Base-by-base conservation (phyloP, 1,140 invertebrate species). In the Cylas formicarius region DNA sequence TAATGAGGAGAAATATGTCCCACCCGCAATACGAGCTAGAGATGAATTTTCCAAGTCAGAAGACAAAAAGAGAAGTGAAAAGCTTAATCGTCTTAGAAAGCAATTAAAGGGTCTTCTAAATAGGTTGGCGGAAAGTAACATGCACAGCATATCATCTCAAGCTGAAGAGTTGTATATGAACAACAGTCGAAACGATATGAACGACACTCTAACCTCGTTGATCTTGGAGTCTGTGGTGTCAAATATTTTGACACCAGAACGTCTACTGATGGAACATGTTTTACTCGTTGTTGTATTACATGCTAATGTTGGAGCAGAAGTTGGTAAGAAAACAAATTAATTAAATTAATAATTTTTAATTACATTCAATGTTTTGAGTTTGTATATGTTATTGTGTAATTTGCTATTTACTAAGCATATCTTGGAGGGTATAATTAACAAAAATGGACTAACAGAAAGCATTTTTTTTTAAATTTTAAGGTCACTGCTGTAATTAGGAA, bases 231-330 rank as follows among this genome's bases (percentile, higher is more conserved):
- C 84, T 0, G 55, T 88, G 39, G 56, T 91, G 24, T 58, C 72
- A 0, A 55, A 68, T 10, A 67, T 78, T 1, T 53, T 77, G 10
- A 80, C 81, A 16, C 84, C 90, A 1, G 86, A 90, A 56, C 67
- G 88, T 21, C 71, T 96, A 50, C 68, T 90, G 1, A 77, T 86
- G 29, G 92, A 96, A 59, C 81, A 93, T 59, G 77, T 84, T 33
- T 78, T 93, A 56, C 63, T 96, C 1, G 69, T 96, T 11, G 75
- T 86, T 0, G 75, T 91, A 41, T 65, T 96, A 5, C 90, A 95
- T 67, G 86, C 86, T 0, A 95, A 95, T 70, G 75, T 96, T 47
- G 93, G 87, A 11, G 80, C 75, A 13, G 90, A 96, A 80, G 77
- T 96, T 36, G 90, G 87, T 78, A 70, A 74, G 64, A 65, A n/a